Evolutionary conservation across 2,797 vertebrate species (phyloP).

Genomic region (Lithobates pipiens): DNA sequence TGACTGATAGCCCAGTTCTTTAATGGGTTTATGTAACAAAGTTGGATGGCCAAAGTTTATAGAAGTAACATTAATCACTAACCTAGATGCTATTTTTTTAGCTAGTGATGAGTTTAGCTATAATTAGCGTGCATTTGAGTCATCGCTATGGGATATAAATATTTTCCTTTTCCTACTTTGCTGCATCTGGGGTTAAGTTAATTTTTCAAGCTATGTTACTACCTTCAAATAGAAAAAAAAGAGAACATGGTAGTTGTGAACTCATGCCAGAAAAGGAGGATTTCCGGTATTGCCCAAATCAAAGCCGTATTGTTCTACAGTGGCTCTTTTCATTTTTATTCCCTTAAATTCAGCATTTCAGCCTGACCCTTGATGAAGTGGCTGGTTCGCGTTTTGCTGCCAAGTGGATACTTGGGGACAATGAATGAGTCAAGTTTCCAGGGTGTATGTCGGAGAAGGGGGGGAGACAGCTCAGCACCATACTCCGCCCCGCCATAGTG

Average conservation of each 20-base stretch:
- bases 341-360: conserved; percentile 13
- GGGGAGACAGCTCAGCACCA: background rate
- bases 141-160: no score
- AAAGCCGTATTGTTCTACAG: conserved; percentile 52
- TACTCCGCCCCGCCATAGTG: conserved; percentile 11
- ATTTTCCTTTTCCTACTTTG: no score
- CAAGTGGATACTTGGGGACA: conserved; percentile 57
- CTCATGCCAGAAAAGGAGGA: conserved; percentile 22
- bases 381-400: conserved; percentile 45
- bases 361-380: conserved; percentile 57
- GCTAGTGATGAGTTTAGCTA: no score
- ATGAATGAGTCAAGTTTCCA: conserved; percentile 63
- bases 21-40: background rate
- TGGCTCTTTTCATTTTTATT: conserved; percentile 28
- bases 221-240: no score
- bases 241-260: background rate
- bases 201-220: no score
- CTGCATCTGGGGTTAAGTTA: no score
- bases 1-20: background rate
- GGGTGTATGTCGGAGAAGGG: conserved; percentile 30
- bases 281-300: conserved; percentile 50
- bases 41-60: background rate
- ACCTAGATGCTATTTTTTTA: background rate
- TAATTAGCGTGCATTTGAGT: no score
- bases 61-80: background rate